Conservation (phyloP, 2,888 invertebrate genomes). For the Enoplolaimus lenunculus region DNA sequence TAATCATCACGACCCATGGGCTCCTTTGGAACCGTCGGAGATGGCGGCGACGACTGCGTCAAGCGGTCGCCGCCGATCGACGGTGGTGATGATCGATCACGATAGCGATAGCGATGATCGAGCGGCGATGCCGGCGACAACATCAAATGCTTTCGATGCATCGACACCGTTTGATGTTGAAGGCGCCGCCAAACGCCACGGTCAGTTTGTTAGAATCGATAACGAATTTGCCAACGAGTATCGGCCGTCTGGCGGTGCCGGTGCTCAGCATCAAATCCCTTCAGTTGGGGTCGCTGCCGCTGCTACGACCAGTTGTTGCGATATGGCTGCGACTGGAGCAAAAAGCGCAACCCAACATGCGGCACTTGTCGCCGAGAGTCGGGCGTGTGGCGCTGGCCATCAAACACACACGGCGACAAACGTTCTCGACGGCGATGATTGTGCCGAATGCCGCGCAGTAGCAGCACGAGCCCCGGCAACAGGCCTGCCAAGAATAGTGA, state of each 20-base stretch:
- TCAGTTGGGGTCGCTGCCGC: background rate
- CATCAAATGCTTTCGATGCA: background rate
- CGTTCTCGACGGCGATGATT: slow-evolving; percentile 8
- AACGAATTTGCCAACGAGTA: too few relatives aligned
- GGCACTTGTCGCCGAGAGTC: background rate
- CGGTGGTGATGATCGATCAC: background rate
- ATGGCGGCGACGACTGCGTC: too few relatives aligned
- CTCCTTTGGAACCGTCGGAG: too few relatives aligned
- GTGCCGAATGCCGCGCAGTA: slow-evolving; percentile 16
- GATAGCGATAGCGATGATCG: background rate
- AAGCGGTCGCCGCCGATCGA: background rate
- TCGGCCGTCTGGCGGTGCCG: background rate
- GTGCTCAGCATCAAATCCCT: background rate
- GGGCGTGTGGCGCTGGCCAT: background rate
- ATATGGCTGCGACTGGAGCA: too few relatives aligned
- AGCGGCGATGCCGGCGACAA: background rate
- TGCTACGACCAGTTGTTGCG: too few relatives aligned
- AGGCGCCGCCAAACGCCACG: background rate
- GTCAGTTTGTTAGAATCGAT: background rate
- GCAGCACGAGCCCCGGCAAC: background rate
- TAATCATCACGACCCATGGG: background rate
- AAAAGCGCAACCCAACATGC: too few relatives aligned
- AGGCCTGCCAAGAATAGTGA: slow-evolving; percentile 19
- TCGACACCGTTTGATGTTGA: background rate
- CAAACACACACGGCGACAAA: background rate